Conservation (phyloP, 2,797 vertebrate species). For the Clarias fuscus region DNA sequence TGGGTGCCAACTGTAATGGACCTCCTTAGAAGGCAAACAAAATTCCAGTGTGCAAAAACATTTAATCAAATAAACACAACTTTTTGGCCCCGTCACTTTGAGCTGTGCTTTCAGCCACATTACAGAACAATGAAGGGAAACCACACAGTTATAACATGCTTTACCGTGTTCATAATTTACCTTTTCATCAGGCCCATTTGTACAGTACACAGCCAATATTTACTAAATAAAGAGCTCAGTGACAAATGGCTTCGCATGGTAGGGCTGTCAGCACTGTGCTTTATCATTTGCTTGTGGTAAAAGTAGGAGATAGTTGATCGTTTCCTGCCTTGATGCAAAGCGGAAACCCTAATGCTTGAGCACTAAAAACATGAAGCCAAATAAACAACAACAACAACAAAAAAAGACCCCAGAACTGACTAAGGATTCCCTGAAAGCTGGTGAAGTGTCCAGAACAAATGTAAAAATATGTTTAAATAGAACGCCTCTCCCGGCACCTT, state of each 20-base stretch:
- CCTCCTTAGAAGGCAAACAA: slow-evolving; percentile 34
- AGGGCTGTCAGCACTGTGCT: slow-evolving; percentile 60
- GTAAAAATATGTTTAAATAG: slow-evolving; percentile 43
- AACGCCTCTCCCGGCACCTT: slow-evolving; percentile 28
- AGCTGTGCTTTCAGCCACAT: slow-evolving; percentile 55
- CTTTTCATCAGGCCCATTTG: slow-evolving; percentile 61
- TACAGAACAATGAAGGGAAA: slow-evolving; percentile 56
- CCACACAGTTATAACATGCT: slow-evolving; percentile 46
- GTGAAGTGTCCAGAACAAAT: slow-evolving; percentile 41
- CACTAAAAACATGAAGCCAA: slow-evolving; percentile 6
- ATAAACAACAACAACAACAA: neutral
- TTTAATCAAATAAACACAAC: slow-evolving; percentile 64
- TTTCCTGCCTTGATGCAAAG: slow-evolving; percentile 53
- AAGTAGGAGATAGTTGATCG: slow-evolving; percentile 53
- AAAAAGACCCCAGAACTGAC: neutral
- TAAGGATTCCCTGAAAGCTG: slow-evolving; percentile 26
- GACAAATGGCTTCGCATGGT: slow-evolving; percentile 55
- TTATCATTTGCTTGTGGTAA: slow-evolving; percentile 46
- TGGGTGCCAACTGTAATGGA: slow-evolving; percentile 19
- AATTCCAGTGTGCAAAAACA: slow-evolving; percentile 54
- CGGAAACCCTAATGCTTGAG: slow-evolving; percentile 50
- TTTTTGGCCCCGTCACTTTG: slow-evolving; percentile 65
- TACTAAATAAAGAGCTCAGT: slow-evolving; percentile 58
- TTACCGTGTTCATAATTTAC: slow-evolving; percentile 47
- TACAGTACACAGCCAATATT: slow-evolving; percentile 50